Conservation (phyloP, 2,797 vertebrate species). For the Masticophis lateralis region DNA sequence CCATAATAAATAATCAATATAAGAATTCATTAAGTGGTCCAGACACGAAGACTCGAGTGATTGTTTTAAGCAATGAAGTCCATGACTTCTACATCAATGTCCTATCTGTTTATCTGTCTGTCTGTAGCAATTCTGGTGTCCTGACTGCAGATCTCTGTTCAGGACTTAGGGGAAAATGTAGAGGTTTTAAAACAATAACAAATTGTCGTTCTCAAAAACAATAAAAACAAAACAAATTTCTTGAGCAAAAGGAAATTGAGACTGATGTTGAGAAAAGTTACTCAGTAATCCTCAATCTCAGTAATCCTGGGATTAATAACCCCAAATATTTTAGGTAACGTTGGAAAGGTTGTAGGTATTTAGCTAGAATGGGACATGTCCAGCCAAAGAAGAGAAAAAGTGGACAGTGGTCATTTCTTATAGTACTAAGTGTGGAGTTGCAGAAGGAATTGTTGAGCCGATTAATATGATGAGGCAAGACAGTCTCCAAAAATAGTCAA, state of each 20-base stretch:
- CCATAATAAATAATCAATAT: background rate
- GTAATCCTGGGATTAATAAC: background rate
- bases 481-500: background rate
- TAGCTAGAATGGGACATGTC: background rate
- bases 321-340: background rate
- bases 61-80: background rate
- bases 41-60: background rate
- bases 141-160: too few relatives aligned
- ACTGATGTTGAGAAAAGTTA: background rate
- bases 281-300: background rate
- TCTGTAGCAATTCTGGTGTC: too few relatives aligned
- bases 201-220: too few relatives aligned
- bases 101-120: too few relatives aligned
- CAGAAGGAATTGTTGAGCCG: background rate
- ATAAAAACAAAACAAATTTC: too few relatives aligned
- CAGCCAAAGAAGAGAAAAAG: background rate
- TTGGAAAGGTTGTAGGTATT: background rate
- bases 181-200: too few relatives aligned
- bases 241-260: background rate
- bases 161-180: too few relatives aligned
- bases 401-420: background rate
- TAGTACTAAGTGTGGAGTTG: background rate
- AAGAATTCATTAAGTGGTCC: background rate
- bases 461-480: background rate
- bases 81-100: background rate